phyloP scores from a whole-genome alignment of 2,888 invertebrate genomes.

The Macrophya alboannulata region DNA sequence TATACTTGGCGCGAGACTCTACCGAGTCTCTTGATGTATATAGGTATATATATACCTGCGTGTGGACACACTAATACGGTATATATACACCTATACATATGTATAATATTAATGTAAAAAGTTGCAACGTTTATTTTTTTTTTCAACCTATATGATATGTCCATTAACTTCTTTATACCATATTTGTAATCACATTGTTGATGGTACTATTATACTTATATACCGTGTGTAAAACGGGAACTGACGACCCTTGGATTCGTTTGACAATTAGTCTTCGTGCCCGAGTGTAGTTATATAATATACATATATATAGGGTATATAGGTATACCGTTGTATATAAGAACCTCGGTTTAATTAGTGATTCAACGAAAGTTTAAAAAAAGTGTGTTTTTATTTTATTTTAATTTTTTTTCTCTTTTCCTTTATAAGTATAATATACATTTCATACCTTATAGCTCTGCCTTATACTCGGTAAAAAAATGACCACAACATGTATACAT shows the following conservation, averaged over 20 bases:
- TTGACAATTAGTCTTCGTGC: slow-evolving; percentile 10
- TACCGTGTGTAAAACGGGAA: not conserved
- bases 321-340: too few relatives aligned
- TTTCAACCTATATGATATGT: not conserved
- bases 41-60: too few relatives aligned
- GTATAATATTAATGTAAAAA: not conserved
- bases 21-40: too few relatives aligned
- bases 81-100: not conserved
- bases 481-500: not conserved
- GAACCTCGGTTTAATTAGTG: not conserved
- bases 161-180: not conserved
- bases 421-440: not conserved
- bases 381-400: not conserved
- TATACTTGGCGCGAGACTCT: too few relatives aligned
- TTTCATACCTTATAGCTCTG: too few relatives aligned
- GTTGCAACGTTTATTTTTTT: not conserved
- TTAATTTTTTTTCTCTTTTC: not conserved
- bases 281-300: not conserved
- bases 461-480: not conserved
- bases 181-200: not conserved
- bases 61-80: not conserved
- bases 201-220: too few relatives aligned
- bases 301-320: too few relatives aligned
- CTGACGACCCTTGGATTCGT: not conserved
- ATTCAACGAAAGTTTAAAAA: not conserved